Percentiles rank a stretch among this genome's conserved stretches.
Evolutionary conservation across 2,113 vertebrate species (phyloP).

Genomic region (Hepsetus odoe): DNA sequence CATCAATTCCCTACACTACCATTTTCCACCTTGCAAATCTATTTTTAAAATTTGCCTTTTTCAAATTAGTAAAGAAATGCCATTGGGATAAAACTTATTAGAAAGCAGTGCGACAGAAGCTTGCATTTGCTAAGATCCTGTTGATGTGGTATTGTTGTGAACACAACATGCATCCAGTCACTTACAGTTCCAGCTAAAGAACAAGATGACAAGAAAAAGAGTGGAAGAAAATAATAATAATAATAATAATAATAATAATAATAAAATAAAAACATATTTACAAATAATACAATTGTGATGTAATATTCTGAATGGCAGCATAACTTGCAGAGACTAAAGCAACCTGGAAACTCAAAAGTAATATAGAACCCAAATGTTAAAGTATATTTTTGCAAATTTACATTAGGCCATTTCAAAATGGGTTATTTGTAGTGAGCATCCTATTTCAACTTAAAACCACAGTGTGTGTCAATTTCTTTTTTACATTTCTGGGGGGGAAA

Average conservation of each 20-base stretch:
- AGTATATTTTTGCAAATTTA: neutral
- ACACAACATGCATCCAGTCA: neutral
- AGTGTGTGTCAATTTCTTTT: neutral
- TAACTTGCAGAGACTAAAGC: neutral
- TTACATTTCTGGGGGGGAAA: neutral
- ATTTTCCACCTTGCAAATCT: neutral
- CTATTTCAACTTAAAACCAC: neutral
- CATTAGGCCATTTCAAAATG: neutral
- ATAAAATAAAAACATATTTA: neutral
- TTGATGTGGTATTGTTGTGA: neutral
- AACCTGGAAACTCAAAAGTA: neutral
- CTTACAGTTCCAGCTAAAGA: slow-evolving; percentile 2
- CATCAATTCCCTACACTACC: neutral
- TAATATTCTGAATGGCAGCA: neutral
- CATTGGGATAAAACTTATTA: neutral
- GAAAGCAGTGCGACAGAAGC: neutral
- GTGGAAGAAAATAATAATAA: neutral
- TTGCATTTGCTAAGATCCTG: neutral
- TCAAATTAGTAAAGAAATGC: slow-evolving; percentile 2
- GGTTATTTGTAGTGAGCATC: neutral
- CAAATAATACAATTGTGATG: neutral
- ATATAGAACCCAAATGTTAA: neutral
- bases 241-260: neutral
- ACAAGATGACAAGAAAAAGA: neutral
- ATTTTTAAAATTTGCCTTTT: neutral